These are phyloP conservation scores for Saccostrea echinata DNA, from an alignment of 1,140 invertebrate species.

Conservation along the genomic window DNA sequence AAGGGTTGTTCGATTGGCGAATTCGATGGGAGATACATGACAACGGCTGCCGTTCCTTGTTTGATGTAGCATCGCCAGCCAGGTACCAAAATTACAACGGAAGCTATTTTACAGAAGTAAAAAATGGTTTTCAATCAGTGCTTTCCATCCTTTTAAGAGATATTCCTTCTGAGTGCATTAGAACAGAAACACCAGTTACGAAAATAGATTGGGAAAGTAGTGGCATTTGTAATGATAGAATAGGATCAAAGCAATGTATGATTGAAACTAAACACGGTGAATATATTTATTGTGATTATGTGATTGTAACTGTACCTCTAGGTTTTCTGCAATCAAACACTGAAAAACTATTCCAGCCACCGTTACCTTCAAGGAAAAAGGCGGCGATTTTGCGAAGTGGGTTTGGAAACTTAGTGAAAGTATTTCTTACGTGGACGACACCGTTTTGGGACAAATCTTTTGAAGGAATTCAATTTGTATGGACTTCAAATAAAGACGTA, in stretches of 20 bases:
- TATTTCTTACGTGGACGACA: conserved; percentile 32
- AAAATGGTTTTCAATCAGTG: conserved; percentile 24
- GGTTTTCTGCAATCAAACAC: conserved; percentile 28
- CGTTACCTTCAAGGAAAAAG: conserved; percentile 1
- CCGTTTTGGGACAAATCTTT: conserved; percentile 43
- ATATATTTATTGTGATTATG: conserved; percentile 11
- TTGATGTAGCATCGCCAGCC: conserved; percentile 11
- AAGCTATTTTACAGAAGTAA: conserved; percentile 15
- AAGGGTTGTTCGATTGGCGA: conserved; percentile 37
- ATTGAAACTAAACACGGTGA: conserved; percentile 2
- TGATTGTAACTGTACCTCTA: conserved; percentile 39
- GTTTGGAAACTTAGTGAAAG: not conserved
- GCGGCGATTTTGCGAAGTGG: conserved; percentile 9
- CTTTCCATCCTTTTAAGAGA: conserved; percentile 2
- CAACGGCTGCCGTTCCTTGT: conserved; percentile 37
- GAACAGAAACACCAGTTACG: conserved; percentile 12
- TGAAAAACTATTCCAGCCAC: conserved; percentile 3
- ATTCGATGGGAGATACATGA: conserved; percentile 41
- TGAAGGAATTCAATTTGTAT: conserved; percentile 45
- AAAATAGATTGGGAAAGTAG: conserved; percentile 22
- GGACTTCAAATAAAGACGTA: not conserved
- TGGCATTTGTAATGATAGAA: not conserved
- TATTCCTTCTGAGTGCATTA: not conserved
- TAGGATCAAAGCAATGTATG: not conserved
- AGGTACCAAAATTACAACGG: conserved; percentile 27